Evolutionary conservation across 2,888 invertebrate species (phyloP), one percentile per base, ranked within the genome.

Genomic region (Scaptodrosophila latifasciaeformis): DNA sequence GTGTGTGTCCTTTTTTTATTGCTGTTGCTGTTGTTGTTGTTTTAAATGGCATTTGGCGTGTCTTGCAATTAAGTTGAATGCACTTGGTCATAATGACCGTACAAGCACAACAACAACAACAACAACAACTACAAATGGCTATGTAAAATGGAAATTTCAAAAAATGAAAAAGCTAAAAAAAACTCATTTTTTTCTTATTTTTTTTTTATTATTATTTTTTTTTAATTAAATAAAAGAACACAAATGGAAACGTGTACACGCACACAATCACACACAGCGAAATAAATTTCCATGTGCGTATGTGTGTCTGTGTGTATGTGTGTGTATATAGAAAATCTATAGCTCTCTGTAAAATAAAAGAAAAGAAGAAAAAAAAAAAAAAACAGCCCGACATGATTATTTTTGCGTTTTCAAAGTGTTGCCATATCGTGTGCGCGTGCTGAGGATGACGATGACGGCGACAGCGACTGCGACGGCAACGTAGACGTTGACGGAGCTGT

Each of bases 51-150:
- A 37, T 17, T 37, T 37, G 15, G 37, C 18, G 37, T 37, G 37
- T n/a, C n/a, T 37, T 37, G 37, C 37, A 37, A 18, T 37, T 37
- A 37, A 37, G 37, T 37, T 37, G 15, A 37, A 37, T 37, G 37
- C 37, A 37, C 37, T 37, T 37, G 37, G 13, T 5, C 10, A 17
- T 1, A 37, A 37, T 6, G 9, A 13, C 15, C 34, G 3, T 5
- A 27, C 27, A 27, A 27, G 5, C 5, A 27, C 27, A 27, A 27
- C 27, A 9, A 27, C 12, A n/a, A 7, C 27, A 15, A 35, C 35
- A 15, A 17, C 35, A 15, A 13, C 35, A 15, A n/a, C n/a, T 9
- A 12, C 30, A 30, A 15, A 35, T 35, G 6, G 10, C 7, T 13
- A 35, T 35, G 35, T 13, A 34, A 13, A n/a, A 37, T 15, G 15